Evolutionary conservation across 2,797 vertebrate species (phyloP), one percentile per base, ranked within the genome.

Genomic region (Esox masquinongy): DNA sequence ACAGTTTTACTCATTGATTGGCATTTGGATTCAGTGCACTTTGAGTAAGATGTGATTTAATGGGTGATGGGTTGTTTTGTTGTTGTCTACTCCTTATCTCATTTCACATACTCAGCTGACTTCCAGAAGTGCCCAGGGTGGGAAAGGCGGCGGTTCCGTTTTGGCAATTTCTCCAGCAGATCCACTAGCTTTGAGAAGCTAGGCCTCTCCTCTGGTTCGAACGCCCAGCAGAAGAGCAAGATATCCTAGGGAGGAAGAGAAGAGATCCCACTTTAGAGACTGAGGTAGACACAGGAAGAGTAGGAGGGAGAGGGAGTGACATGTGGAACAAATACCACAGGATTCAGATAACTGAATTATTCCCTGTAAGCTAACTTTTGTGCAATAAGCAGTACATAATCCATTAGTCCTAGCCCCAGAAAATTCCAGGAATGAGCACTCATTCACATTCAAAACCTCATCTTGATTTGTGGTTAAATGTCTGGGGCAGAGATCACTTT

Each of bases 41-140:
- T 82, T 86, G 84, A 85, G 85, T 81, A 78, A 87, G 84, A 76
- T 75, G 81, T 78, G 81, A 64, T 85, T 85, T 83, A 85, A 86
- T 85, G 79, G 82, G 68, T 84, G 83, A 84, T 85, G 86, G 83
- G 29, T 88, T 72, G 83, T 83, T 88, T 73, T 84, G 16, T 84
- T 82, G 79, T 90, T 89, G 49, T 89, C 86, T 84, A 85, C 83
- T 88, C 86, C 81, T 87, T 84, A 89, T 86, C 88, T 95, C 91
- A 95, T 94, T 95, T 94, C 80, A 96, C 98, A 94, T 93, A 99
- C 97, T 99, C 98, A 88, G 98, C 98, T 84, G 98, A 99, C 93
- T 99, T 99, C 98, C 98, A 99, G 95, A 99, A 99, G 94, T 99
- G 98, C 36, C 98, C 97, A 0, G 98, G 98, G 90, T 99, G 98